Percentiles rank a stretch among this genome's conserved stretches.
These are phyloP conservation scores for Porites lutea DNA, from an alignment of 64 coral and sea anemone genomes.

Conservation along the genomic window DNA sequence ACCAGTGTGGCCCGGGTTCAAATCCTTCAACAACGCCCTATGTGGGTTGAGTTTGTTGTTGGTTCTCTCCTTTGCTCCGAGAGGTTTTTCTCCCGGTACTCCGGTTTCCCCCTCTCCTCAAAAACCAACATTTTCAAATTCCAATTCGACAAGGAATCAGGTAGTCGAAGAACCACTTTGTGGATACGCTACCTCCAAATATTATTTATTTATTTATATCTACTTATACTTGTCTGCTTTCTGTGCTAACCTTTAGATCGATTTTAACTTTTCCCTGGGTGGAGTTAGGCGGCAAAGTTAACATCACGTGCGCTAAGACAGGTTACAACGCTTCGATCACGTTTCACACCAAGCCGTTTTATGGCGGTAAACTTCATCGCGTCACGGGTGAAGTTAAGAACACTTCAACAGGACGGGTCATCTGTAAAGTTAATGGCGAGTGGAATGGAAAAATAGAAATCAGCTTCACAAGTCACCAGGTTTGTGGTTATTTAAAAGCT, in stretches of 20 bases:
- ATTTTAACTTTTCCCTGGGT: constrained; percentile 97
- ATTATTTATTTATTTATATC: no score
- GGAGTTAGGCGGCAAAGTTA: constrained; percentile 94
- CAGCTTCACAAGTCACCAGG: constrained; percentile 85
- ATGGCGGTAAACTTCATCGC: constrained; percentile 91
- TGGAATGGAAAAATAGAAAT: constrained; percentile 94
- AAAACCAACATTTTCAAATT: no score
- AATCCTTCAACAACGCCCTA: no score
- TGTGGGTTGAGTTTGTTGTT: no score
- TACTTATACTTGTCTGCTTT: no score
- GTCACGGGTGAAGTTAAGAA: constrained; percentile 96
- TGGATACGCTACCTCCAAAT: no score
- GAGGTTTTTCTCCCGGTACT: no score
- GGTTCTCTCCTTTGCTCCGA: no score
- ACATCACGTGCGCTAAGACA: constrained; percentile 93
- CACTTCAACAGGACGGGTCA: constrained; percentile 75
- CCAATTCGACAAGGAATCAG: no score
- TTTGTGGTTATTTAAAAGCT: constrained; percentile 11
- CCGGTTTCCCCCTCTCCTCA: no score
- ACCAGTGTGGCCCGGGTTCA: no score
- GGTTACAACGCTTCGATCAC: constrained; percentile 90
- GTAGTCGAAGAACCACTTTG: no score
- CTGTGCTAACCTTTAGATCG: constrained; percentile 59
- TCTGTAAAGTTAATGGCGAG: constrained; percentile 95
- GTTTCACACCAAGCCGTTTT: constrained; percentile 98